Base-by-base conservation (phyloP, 2,113 vertebrate genomes). In the Chionomys nivalis region DNA sequence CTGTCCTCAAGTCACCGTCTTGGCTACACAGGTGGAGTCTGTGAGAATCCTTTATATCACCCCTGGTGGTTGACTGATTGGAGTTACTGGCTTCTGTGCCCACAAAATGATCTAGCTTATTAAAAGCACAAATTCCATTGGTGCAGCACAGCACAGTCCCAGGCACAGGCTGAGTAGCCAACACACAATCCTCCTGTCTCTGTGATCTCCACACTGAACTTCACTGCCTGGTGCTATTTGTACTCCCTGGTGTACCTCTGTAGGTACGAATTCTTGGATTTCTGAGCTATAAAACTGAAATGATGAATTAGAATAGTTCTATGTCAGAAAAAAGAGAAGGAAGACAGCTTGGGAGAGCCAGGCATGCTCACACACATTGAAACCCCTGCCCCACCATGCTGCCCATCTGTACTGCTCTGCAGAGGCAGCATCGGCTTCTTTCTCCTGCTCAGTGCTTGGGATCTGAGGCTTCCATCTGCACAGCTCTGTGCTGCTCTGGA, bases 221-320 rank as follows among this genome's bases (percentile, higher is more conserved):
- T 36, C 14, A 36, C 68, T 96, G 36, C 36, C 36, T n/a, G 70
- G 97, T 99, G 99, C 58, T 99, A 99, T 14, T 98, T 98, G 97
- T 99, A 99, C 92, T 99, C 99, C 93, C 98, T 98, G 94, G 99
- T 98, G 97, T 99, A 70, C 66, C 33, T 70, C 33, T 36, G 0
- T 33, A 70, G 33, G 66, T 5, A 55, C 55, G 19, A 55, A 55
- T 55, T 55, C 55, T 55, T 55, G 55, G 16, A 55, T 55, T 55
- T 55, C 33, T 81, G 36, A 5, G 4, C 3, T 58, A 81, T 23
- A 24, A 14, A n/a, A 55, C 21, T 1, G 6, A 82, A 82, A 58
- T 61, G 36, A 12, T 13, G 6, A 39, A 14, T 39, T 24, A 26
- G 16, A 55, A 55, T 55, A 55, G 55, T 55, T 19, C 55, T 55